A percentile compares a stretch with the other conserved stretches of the same genome.
These are phyloP conservation scores for Ceuthmochares aereus DNA, from an alignment of 2,113 vertebrate genomes.

Conservation along the genomic window DNA sequence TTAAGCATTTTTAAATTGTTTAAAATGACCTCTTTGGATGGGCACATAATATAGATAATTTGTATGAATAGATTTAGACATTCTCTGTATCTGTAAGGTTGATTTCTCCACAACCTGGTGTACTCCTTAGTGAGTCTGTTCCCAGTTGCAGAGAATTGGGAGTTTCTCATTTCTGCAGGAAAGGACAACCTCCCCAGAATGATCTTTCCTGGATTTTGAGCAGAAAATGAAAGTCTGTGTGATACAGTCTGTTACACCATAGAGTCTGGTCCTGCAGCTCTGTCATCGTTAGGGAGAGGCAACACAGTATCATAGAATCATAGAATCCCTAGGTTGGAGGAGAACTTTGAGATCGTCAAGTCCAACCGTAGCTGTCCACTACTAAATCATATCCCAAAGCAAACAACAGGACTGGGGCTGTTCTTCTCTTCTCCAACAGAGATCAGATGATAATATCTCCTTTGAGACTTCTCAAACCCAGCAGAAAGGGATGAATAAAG, in stretches of 20 bases:
- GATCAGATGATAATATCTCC: fast-evolving
- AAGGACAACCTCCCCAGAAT: background rate
- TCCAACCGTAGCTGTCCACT: no score
- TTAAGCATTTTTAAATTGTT: background rate
- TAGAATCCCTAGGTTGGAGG: no score
- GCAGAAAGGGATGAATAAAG: background rate
- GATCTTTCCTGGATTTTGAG: background rate
- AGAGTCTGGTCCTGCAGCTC: background rate
- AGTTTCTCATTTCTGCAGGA: fast-evolving
- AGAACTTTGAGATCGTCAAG: no score
- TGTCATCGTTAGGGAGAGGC: background rate
- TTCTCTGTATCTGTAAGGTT: background rate
- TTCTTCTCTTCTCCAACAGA: background rate
- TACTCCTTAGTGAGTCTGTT: background rate
- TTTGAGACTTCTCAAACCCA: background rate
- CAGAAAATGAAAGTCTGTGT: background rate
- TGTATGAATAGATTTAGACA: background rate
- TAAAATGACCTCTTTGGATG: background rate
- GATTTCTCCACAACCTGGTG: background rate
- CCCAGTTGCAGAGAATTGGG: fast-evolving
- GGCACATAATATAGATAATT: background rate
- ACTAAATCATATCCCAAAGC: no score
- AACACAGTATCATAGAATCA: background rate
- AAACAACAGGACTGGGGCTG: background rate
- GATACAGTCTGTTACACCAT: background rate